Evolutionary conservation across 1,140 invertebrate species (phyloP).

Genomic region (Drosophila teissieri): DNA sequence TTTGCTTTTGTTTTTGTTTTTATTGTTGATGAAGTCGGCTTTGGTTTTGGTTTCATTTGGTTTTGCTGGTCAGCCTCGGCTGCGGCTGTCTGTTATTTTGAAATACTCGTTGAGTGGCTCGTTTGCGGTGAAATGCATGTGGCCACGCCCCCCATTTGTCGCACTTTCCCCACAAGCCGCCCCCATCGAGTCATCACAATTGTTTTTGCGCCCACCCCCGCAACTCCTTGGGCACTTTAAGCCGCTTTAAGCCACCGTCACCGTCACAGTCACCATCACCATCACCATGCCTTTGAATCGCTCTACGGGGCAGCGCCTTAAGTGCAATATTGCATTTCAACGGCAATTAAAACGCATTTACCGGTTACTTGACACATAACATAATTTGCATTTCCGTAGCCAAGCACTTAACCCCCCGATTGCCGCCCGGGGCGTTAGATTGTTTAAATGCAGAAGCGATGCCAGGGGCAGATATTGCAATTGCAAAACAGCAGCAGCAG

Average conservation of each 20-base stretch:
- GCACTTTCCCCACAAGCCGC: not conserved
- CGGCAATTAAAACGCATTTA: conserved; percentile 84
- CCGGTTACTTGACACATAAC: conserved; percentile 84
- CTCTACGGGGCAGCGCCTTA: conserved; percentile 45
- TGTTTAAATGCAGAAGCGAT: conserved; percentile 75
- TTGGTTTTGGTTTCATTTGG: conserved; percentile 79
- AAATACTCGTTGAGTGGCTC: conserved; percentile 81
- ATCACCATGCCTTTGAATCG: conserved; percentile 30
- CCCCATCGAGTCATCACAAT: conserved; percentile 6
- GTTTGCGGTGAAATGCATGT: conserved; percentile 78
- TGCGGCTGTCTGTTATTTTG: conserved; percentile 79
- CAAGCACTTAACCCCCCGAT: not conserved
- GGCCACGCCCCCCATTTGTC: conserved; percentile 39
- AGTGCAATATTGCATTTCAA: conserved; percentile 77
- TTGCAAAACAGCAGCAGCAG: conserved; percentile 40
- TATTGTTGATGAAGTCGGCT: conserved; percentile 79
- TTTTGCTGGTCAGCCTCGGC: conserved; percentile 73
- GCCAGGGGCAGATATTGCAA: conserved; percentile 49
- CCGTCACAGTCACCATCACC: not conserved
- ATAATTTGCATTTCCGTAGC: conserved; percentile 75
- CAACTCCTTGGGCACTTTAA: conserved; percentile 25
- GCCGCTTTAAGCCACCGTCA: conserved; percentile 13
- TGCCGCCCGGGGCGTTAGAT: conserved; percentile 54
- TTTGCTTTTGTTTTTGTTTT: conserved; percentile 36
- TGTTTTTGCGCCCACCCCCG: not conserved